Percentiles rank a stretch among this genome's conserved stretches.
phyloP scores from a whole-genome alignment of 2,113 vertebrate genomes.

The Collichthys lucidus region DNA sequence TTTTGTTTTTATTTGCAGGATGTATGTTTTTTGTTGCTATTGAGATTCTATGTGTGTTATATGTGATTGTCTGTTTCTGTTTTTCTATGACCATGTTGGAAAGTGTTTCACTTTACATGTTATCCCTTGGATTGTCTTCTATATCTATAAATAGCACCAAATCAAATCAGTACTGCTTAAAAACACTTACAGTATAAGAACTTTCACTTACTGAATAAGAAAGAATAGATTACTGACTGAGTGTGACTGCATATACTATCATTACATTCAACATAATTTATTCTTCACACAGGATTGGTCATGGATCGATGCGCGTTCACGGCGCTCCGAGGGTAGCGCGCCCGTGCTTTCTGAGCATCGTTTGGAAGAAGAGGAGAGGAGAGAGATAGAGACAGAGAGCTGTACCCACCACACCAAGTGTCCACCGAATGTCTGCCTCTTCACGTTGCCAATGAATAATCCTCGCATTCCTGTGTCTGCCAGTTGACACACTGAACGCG shows the following conservation, averaged over 20 bases:
- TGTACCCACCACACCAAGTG: slow-evolving; percentile 63
- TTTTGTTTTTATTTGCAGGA: no score
- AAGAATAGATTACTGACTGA: background rate
- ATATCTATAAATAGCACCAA: no score
- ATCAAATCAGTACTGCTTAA: no score
- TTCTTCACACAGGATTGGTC: slow-evolving; percentile 79
- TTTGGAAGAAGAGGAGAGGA: slow-evolving; percentile 61
- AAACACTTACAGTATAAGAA: background rate
- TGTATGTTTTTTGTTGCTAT: no score
- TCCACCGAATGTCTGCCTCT: slow-evolving; percentile 77
- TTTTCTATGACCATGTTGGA: no score
- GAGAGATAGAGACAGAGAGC: slow-evolving; percentile 49
- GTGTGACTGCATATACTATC: background rate
- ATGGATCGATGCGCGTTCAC: slow-evolving; percentile 80
- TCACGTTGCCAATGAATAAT: slow-evolving; percentile 75
- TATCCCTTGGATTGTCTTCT: no score
- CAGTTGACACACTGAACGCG: slow-evolving; percentile 77
- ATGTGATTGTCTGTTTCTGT: no score
- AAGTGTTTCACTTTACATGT: no score
- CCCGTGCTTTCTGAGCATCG: slow-evolving; percentile 76
- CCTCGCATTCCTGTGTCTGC: slow-evolving; percentile 81
- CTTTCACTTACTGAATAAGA: background rate
- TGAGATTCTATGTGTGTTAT: no score
- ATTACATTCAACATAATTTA: slow-evolving; percentile 53
- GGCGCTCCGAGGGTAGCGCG: slow-evolving; percentile 66